These are phyloP conservation scores for Zosterops pallidus DNA, from an alignment of 2,113 vertebrate species.

Conservation along the genomic window DNA sequence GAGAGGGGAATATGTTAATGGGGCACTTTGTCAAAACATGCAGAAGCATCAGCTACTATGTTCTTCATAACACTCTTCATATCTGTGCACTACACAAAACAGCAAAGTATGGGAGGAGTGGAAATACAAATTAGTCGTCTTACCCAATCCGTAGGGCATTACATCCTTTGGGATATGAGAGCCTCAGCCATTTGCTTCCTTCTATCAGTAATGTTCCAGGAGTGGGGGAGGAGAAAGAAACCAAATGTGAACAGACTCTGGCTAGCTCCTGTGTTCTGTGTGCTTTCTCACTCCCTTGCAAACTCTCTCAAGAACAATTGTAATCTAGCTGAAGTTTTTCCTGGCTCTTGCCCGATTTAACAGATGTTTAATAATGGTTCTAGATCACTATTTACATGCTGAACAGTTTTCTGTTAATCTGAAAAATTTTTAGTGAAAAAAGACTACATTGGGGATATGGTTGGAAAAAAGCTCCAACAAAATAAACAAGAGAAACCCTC, in stretches of 20 bases:
- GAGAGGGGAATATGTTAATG: background rate
- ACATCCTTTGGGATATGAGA: background rate
- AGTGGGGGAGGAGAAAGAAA: background rate
- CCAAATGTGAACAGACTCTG: background rate
- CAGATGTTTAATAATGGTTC: conserved; percentile 51
- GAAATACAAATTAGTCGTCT: background rate
- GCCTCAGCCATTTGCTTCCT: background rate
- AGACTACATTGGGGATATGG: background rate
- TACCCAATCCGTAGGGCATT: background rate
- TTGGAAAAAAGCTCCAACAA: fast-evolving
- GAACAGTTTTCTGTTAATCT: background rate
- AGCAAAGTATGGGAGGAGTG: background rate
- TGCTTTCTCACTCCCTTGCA: conserved; percentile 10
- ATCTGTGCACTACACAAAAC: background rate
- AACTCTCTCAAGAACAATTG: conserved; percentile 29
- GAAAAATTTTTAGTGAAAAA: background rate
- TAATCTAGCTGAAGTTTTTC: conserved; percentile 52
- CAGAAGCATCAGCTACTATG: background rate
- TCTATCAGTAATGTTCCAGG: background rate
- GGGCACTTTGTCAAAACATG: background rate
- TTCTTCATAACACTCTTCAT: background rate
- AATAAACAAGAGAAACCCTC: background rate
- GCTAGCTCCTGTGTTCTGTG: conserved; percentile 7
- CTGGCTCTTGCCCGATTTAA: conserved; percentile 9
- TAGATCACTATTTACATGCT: background rate